Conservation (phyloP, 2,888 invertebrate species). For the Cataglyphis cursor region DNA sequence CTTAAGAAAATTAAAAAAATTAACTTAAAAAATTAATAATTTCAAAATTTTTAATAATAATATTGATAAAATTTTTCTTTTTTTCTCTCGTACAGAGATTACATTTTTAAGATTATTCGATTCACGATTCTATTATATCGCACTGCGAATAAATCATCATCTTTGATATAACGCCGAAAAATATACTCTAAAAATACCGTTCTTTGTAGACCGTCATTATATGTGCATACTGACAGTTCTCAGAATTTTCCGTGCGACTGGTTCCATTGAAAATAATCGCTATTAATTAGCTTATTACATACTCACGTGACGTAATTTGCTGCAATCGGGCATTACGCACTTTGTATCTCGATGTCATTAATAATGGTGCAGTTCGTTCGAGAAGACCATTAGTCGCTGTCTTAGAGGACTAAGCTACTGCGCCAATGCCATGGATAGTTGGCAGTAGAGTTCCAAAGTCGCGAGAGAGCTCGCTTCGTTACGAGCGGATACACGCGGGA, state of each 20-base stretch:
- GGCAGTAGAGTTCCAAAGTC: constrained; percentile 59
- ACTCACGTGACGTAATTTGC: constrained; percentile 57
- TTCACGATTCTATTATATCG: not conserved
- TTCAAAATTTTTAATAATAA: constrained; percentile 18
- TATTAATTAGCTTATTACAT: constrained; percentile 51
- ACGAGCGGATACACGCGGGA: constrained; percentile 64
- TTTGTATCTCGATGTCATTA: constrained; percentile 63
- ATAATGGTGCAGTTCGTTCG: constrained; percentile 62
- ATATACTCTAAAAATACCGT: not conserved
- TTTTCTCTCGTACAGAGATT: not conserved
- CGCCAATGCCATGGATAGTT: constrained; percentile 41
- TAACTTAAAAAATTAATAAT: not conserved
- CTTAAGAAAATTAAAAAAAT: no score
- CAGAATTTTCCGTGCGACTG: constrained; percentile 32
- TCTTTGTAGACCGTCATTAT: constrained; percentile 8
- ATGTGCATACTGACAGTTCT: constrained; percentile 7
- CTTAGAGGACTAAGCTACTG: constrained; percentile 56
- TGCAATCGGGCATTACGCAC: constrained; percentile 57
- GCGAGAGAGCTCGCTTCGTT: constrained; percentile 64
- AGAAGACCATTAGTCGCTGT: constrained; percentile 67
- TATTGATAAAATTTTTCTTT: not conserved
- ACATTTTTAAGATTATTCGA: constrained; percentile 13
- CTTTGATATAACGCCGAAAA: constrained; percentile 11
- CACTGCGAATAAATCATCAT: constrained; percentile 17
- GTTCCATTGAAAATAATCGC: constrained; percentile 38